Base-by-base conservation (phyloP, 1,140 invertebrate species). In the Philaenus spumarius region DNA sequence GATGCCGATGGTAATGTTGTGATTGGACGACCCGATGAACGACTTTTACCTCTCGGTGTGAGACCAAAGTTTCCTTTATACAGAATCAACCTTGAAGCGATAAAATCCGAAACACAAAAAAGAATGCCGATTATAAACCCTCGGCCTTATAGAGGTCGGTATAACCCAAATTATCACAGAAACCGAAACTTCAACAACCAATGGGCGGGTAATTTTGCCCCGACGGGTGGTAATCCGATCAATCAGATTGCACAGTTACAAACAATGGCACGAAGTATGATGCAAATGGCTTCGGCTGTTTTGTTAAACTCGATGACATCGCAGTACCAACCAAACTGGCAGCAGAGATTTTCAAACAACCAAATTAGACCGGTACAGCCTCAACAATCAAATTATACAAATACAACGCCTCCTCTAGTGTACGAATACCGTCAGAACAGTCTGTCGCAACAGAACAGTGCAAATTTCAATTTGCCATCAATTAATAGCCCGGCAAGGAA, bases 231-330 rank as follows among this genome's bases (percentile, higher is more conserved):
- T 19, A 17, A 22, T 39, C 37, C 2, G 3, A 30, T 12, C 30
- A 53, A 14, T 19, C 37, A n/a, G 50, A 35, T 39, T 4, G 19
- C 11, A 22, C n/a, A 20, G 50, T 37, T 39, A 19, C 37, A 11
- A 39, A 26, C 34, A 19, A 22, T 53, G 22, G 50, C 50, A 17
- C 35, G 50, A 35, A 35, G 30, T 12, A 26, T 53, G 34, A 53
- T 53, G 50, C 30, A 53, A 26, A 17, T 53, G 17, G 50, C 50
- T 2, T 53, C 50, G 7, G 30, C 50, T 19, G 9, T 53, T 7
- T 20, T 53, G 34, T 34, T 53, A 34, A 53, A 53, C 19, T 4
- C 26, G 9, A 30, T 30, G 26, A 9, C 26, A 30, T 9, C 26
- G 9, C 26, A 30, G 26, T 30, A 9, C 9, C 26, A 30, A 9